These are phyloP conservation scores for Cavia aperea DNA, from an alignment of 2,113 vertebrate genomes.

Conservation along the genomic window DNA sequence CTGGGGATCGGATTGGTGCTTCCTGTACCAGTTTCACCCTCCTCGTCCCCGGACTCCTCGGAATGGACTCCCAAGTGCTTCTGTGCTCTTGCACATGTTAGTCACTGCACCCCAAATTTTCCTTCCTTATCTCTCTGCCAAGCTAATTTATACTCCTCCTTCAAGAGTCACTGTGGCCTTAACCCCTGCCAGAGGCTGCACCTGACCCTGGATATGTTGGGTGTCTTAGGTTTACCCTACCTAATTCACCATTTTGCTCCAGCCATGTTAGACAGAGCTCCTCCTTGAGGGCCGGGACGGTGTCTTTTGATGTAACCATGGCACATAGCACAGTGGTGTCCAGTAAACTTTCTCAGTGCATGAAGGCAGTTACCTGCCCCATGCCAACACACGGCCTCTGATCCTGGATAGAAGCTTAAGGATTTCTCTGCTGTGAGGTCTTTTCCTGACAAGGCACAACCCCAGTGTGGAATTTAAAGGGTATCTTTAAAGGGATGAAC, in stretches of 20 bases:
- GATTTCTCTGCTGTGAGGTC: not conserved
- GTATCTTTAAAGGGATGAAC: not conserved
- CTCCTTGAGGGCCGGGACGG: not conserved
- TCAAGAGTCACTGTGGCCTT: not conserved
- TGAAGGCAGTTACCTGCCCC: not conserved
- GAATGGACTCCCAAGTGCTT: not conserved
- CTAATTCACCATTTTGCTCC: not conserved
- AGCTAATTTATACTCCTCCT: not conserved
- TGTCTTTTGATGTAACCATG: not conserved
- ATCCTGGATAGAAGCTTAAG: not conserved
- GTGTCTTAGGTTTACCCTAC: not conserved
- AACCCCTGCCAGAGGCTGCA: not conserved
- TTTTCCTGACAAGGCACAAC: not conserved
- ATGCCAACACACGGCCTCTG: not conserved
- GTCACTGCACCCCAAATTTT: not conserved
- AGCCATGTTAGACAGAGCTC: not conserved
- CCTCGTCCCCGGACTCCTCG: not conserved
- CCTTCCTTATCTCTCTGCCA: not conserved
- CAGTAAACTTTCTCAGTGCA: not conserved
- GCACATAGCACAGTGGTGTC: not conserved
- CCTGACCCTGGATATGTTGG: not conserved
- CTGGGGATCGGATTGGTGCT: not conserved
- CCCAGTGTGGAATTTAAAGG: not conserved
- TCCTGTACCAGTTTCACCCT: not conserved
- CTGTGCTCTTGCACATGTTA: not conserved